Evolutionary conservation across 2,113 vertebrate species (phyloP), one percentile per base, ranked within the genome.

Genomic region (Sitta europaea): DNA sequence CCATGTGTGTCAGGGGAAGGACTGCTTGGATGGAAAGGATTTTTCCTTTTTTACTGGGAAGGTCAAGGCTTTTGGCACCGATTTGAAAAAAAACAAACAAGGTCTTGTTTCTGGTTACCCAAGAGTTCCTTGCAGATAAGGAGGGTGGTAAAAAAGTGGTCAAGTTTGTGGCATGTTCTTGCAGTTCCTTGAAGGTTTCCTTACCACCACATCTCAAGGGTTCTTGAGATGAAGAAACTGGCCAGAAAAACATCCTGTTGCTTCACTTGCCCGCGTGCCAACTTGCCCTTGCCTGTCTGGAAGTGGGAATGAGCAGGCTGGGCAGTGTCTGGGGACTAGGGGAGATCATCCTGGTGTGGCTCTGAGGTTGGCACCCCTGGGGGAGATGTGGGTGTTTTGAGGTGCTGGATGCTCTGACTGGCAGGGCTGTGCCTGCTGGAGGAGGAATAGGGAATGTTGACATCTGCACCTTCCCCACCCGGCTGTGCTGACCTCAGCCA

Each of bases 191-290:
- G 68, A 92, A 78, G 38, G n/a, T 50, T 96, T 72, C 70, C 42
- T 68, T 58, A 59, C 91, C 40, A 5, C 55, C 0, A 2, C 28
- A n/a, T 73, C 28, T 29, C n/a, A n/a, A n/a, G 84, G 57, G 38
- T 33, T 58, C 73, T 65, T 10, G 54, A 75, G 47, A 82, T 90
- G 92, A 92, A 83, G 92, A 88, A 95, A 93, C 55, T 53, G 45
- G 53, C 58, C 71, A 92, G 81, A 82, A 95, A 95, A 85, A 72
- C 75, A 66, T 80, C 94, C 63, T 25, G 43, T 96, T 93, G 75
- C 90, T 71, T 92, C 93, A 94, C 51, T 67, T 38, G 70, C 77
- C 84, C 17, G 0, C 45, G 75, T 45, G 67, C 76, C 68, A 55
- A 8, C 86, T 53, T 42, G 62, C 17, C 53, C 19, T 12, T 54